phyloP scores from a whole-genome alignment of 2,113 vertebrate genomes.

The Naja naja region DNA sequence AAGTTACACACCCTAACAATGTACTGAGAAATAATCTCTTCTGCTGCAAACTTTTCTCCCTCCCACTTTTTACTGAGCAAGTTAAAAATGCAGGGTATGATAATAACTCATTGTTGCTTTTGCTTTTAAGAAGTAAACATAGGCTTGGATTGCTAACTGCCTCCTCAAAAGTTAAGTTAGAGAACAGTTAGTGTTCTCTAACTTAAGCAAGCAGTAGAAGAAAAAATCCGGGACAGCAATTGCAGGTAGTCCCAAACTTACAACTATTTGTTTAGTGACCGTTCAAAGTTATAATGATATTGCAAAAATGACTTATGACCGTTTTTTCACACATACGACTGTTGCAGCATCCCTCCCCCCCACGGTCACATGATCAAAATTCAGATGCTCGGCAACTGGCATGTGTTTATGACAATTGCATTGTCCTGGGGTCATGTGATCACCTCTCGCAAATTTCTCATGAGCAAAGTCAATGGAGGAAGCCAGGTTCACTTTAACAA shows the following conservation, averaged over 20 bases:
- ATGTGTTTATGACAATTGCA: neutral
- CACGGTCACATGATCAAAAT: neutral
- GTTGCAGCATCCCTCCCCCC: neutral
- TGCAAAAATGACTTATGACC: neutral
- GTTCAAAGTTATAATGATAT: neutral
- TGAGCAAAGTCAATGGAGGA: neutral
- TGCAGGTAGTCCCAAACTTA: neutral
- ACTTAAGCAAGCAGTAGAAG: conserved; percentile 43
- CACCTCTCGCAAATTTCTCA: neutral
- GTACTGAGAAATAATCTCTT: neutral
- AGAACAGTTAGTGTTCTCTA: conserved; percentile 24
- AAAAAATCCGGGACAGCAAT: conserved; percentile 41
- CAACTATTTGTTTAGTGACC: neutral
- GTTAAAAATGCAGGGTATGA: neutral
- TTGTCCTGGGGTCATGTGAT: neutral
- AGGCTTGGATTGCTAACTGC: neutral
- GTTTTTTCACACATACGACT: neutral
- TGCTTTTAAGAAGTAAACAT: neutral
- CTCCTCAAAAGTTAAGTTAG: neutral
- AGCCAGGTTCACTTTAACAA: neutral
- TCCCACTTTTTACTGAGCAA: neutral
- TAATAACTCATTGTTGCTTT: neutral
- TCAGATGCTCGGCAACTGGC: neutral
- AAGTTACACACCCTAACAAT: neutral
- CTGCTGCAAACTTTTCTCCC: neutral